Evolutionary conservation across 2,113 vertebrate genomes (phyloP), one percentile per base, ranked within the genome.

Genomic region (Platysteira castanea): DNA sequence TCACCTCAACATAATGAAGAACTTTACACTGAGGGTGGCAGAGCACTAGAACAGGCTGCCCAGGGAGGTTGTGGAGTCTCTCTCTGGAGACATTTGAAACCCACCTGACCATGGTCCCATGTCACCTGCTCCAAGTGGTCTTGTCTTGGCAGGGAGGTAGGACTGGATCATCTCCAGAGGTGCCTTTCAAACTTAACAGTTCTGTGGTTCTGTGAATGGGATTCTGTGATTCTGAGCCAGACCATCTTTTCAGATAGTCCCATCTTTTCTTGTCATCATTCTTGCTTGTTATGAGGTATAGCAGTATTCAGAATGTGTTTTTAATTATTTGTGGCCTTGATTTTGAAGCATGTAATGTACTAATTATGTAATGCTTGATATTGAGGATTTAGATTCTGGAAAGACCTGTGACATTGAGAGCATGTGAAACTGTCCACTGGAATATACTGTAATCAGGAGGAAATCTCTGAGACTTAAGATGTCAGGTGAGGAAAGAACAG

Each of bases 161-260:
- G 30, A 31, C n/a, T 69, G 26, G 17, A 11, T 31, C 12, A 13
- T 56, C 22, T 69, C 21, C 26, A 63, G 31, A 35, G 8, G 3
- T 28, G 31, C 35, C 18, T 61, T 69, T 68, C 54, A 54, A 54
- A 22, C 31, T 21, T 28, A 33, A 33, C 2, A 13, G 13, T 46
- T 61, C 53, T 61, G 47, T 56, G 42, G 18, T 44, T 44, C 42
- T 44, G 42, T n/a, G n/a, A n/a, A n/a, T n/a, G n/a, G n/a, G n/a
- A 15, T 46, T 61, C 53, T 61, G 47, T 56, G 42, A 44, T 44
- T 44, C 42, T 44, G 42, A 49, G 27, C 21, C 33, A 53, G 35
- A 15, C n/a, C 1, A 0, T 68, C 14, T 44, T 64, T 28, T 27
- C 21, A 27, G 19, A 3, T 8, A 15, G 57, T 41, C 28, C 2